phyloP scores from a whole-genome alignment of 2,797 vertebrate species.

The Cuculus canorus region DNA sequence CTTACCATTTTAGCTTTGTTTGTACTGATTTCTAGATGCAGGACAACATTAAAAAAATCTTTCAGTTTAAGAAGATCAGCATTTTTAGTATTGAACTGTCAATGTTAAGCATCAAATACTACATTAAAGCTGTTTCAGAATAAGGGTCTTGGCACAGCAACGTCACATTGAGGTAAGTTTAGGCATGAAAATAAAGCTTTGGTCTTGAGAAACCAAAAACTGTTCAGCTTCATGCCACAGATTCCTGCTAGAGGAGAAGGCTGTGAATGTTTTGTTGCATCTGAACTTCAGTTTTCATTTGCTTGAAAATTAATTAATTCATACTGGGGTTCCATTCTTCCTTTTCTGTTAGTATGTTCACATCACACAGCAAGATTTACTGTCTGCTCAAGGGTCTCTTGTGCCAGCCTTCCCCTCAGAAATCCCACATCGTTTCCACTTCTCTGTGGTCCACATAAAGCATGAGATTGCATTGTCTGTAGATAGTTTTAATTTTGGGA shows the following conservation, averaged over 20 bases:
- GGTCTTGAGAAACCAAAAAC: background rate
- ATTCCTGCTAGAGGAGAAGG: background rate
- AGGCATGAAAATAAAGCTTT: background rate
- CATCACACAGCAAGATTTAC: background rate
- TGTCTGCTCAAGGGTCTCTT: background rate
- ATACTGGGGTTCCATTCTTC: background rate
- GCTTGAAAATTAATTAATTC: background rate
- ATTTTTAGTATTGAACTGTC: background rate
- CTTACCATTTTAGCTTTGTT: background rate
- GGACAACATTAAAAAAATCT: background rate
- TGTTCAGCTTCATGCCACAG: background rate
- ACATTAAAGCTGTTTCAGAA: background rate
- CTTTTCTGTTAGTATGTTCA: background rate
- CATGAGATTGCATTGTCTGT: background rate
- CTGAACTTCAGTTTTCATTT: background rate
- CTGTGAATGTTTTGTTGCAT: background rate
- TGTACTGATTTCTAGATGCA: background rate
- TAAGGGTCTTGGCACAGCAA: background rate
- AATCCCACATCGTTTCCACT: background rate
- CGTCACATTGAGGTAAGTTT: background rate
- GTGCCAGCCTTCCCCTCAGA: background rate
- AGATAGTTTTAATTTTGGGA: background rate
- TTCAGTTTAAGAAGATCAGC: background rate
- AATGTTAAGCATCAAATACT: background rate
- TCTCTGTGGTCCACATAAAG: background rate